phyloP scores from a whole-genome alignment of 2,797 vertebrate species.

The Delichon dasypus region DNA sequence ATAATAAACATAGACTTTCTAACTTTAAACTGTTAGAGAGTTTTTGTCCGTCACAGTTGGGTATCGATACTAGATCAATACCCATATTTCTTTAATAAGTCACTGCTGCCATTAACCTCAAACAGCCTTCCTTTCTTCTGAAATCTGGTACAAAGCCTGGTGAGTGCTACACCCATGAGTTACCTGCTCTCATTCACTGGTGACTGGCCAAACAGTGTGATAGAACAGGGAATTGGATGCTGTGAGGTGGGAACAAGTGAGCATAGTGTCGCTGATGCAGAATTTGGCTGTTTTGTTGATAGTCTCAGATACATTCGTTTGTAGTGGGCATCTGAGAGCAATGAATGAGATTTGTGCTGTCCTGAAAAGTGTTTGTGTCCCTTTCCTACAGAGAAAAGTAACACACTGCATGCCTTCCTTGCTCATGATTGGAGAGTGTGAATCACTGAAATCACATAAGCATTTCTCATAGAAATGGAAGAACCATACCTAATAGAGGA shows the following conservation, averaged over 20 bases:
- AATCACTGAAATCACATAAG: background rate
- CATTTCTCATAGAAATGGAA: background rate
- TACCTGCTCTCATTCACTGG: background rate
- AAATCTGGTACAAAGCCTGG: background rate
- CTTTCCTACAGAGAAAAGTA: background rate
- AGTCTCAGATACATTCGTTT: background rate
- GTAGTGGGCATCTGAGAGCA: background rate
- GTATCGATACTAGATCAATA: no score
- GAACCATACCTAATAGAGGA: background rate
- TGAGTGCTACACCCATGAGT: background rate
- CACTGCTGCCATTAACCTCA: background rate
- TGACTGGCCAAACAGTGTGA: background rate
- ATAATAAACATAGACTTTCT: no score
- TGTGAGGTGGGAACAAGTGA: background rate
- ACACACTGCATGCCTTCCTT: background rate
- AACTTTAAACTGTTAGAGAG: no score
- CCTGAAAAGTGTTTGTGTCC: background rate
- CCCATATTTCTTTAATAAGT: no score
- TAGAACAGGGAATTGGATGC: background rate
- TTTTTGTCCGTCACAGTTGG: no score
- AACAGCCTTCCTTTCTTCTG: background rate
- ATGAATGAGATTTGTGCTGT: background rate
- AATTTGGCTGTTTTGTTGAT: background rate
- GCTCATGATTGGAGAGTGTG: background rate
- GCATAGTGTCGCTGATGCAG: background rate